Base-by-base conservation (phyloP, 2,797 vertebrate species). In the Tapirus indicus region DNA sequence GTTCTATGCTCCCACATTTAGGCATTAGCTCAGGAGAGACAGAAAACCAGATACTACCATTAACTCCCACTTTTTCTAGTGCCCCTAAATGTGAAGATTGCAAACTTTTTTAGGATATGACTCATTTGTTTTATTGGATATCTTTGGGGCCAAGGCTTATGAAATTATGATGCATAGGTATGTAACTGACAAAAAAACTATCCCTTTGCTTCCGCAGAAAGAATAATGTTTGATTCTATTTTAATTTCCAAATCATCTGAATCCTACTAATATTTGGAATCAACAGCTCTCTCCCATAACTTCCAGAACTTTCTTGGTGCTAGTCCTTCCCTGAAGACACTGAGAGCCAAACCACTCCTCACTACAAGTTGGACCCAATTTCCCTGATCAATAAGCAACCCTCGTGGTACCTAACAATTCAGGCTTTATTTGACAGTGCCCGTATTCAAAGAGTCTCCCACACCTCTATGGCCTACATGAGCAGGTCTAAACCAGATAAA, bases 161-260 rank as follows among this genome's bases (percentile, higher is more conserved):
- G 32, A 62, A 77, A 84, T 75, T 71, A 62, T 44, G 17, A 79
- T 86, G 6, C 7, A 56, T 13, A 91, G 21, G n/a, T 41, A 54
- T 18, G 32, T 38, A 58, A 91, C 32, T 84, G 14, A 91, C 35
- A 2, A 41, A 41, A 54, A 52, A 92, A 35, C 14, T 71, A 62
- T 32, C 7, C 21, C 79, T 72, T 44, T 62, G 29, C 38, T 74
- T 93, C 29, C 74, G 20, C 29, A 82, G 25, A 96, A 94, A 86
- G 21, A 80, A 77, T 71, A 86, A 58, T 29, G 13, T 58, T 83
- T 78, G 20, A 78, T 93, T 93, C 35, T 5, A 38, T 69, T 95
- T 92, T 74, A 56, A 60, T 86, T 87, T 97, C 49, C 13, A 35
- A 84, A 52, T 93, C 20, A 83, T 52, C 18, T 90, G 49, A 92